Base-by-base conservation (phyloP, 53 echinoderm and acorn worm species). In the Echinarachnius parma region DNA sequence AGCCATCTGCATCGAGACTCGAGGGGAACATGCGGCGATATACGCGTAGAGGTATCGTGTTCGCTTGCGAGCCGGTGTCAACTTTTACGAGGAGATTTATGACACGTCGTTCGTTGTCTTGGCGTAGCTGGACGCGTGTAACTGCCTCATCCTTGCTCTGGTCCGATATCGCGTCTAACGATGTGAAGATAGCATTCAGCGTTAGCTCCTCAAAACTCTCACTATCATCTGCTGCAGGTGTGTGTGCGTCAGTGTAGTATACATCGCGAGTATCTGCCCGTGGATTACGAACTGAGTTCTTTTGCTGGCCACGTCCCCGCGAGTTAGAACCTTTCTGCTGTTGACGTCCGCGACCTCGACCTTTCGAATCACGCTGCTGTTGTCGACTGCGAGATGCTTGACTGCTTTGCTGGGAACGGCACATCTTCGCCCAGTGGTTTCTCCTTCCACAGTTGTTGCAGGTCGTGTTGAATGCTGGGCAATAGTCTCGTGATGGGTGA, bases 371-470 rank as follows among this genome's bases (percentile, higher is more conserved):
- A 49, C 66, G 65, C 30, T 31, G 60, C 30, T 31, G 60, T 21
- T 39, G 48, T 33, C 57, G 25, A 42, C 78, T 39, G 20, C 28
- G 67, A 26, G 67, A 39, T 39, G 2, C 33, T 28, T 55, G 28
- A 50, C 39, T 31, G 37, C 29, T 42, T 62, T 67, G 31, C 3
- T 31, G 62, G 28, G 77, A 70, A 13, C 68, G 47, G 21, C 81
- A 86, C 77, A 76, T 25, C 28, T 59, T 81, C 1, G 18, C 31
- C 74, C 78, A 78, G 46, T 78, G 83, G 52, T 75, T 59, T 23
- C 9, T 63, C 56, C 57, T 87, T 4, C 83, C 87, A 66, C 87
- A 87, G 33, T 21, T 26, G 31, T 75, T 76, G 36, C 83, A 78
- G 22, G 45, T 83, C 4, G 69, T 61, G n/a, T 58, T 45, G 24